Percentiles rank a stretch among this genome's conserved stretches.
Conservation (phyloP, 2,797 vertebrate genomes). For the Geotria australis region DNA sequence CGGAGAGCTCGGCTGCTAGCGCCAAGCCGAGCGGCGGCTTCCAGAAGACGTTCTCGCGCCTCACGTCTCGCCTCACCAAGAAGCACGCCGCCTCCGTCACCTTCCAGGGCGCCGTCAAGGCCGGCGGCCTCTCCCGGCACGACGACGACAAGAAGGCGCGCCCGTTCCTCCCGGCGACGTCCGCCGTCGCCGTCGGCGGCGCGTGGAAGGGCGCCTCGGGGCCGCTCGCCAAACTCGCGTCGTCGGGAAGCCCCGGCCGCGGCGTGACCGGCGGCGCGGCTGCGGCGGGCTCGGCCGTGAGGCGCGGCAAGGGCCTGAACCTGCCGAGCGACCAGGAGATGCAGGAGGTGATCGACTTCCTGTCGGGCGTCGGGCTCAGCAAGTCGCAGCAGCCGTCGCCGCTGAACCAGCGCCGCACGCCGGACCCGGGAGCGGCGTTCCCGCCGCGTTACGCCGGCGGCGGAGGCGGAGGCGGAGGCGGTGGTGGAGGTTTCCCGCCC, state of each 20-base stretch:
- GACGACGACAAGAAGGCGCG: conserved; percentile 19
- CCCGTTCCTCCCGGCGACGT: conserved; percentile 3
- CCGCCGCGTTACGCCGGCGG: no score
- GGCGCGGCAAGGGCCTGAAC: conserved; percentile 57
- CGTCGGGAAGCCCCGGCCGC: conserved; percentile 18
- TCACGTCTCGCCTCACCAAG: conserved; percentile 91
- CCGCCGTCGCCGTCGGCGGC: conserved; percentile 22
- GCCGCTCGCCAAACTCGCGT: conserved; percentile 21
- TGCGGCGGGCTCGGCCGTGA: conserved; percentile 6
- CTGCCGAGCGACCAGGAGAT: conserved; percentile 94
- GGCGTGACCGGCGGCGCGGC: conserved; percentile 30
- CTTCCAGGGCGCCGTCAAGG: conserved; percentile 32
- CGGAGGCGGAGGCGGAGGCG: no score
- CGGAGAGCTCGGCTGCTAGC: conserved; percentile 26
- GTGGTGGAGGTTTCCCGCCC: no score
- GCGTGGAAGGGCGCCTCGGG: conserved; percentile 51
- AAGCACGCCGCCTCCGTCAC: conserved; percentile 48
- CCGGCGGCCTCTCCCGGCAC: conserved; percentile 64
- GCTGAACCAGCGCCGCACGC: conserved; percentile 43
- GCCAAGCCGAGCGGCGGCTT: conserved; percentile 49
- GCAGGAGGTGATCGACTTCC: conserved; percentile 97
- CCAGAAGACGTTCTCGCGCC: conserved; percentile 83
- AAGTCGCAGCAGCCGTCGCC: conserved; percentile 92
- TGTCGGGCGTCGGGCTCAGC: conserved; percentile 94
- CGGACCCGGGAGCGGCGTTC: no score